Base-by-base conservation (phyloP, 1,140 invertebrate genomes). In the Cylas formicarius region DNA sequence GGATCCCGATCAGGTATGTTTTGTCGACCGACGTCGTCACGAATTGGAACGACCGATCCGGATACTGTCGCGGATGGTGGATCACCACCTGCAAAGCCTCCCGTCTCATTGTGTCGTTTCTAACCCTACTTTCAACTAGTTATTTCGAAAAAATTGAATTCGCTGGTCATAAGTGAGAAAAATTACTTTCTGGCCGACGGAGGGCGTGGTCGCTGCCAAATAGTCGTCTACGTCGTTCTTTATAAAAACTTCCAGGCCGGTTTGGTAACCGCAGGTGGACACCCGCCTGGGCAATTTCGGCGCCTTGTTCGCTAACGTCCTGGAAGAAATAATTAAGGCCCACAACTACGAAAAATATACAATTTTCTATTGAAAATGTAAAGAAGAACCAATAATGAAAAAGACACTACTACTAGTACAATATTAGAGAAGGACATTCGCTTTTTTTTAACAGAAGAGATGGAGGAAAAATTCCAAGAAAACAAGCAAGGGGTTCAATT, bases 191-290 rank as follows among this genome's bases (percentile, higher is more conserved):
- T 53, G 48, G 52, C 52, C 31, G 50, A 54, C 46, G 53, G 58
- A 55, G 55, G 67, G 53, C 58, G 62, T 28, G 31, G 51, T 7
- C 45, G 58, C 16, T 54, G 54, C 24, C 23, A 57, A 74, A 49
- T 53, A 55, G 44, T 60, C 50, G 9, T 49, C 28, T 14, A 50
- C 48, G 20, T 53, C 7, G 22, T 69, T 66, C 47, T 75, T 70
- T 0, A 81, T 31, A 1, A 78, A 45, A 0, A 77, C 58, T 0
- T 72, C 71, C 1, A 82, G 63, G 1, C 77, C 79, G 0, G 75
- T 80, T 46, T 76, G 69, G 61, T 76, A 77, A 0, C 79, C 79
- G 43, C 78, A 80, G 0, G 76, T 74, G 0, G 76, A 72, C 1
- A 77, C 43, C 17, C 44, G 29, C 37, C 46, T 46, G 2, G 55